Percentiles rank a stretch among this genome's conserved stretches.
Conservation (phyloP, 2,113 vertebrate species). For the Hypomesus transpacificus region DNA sequence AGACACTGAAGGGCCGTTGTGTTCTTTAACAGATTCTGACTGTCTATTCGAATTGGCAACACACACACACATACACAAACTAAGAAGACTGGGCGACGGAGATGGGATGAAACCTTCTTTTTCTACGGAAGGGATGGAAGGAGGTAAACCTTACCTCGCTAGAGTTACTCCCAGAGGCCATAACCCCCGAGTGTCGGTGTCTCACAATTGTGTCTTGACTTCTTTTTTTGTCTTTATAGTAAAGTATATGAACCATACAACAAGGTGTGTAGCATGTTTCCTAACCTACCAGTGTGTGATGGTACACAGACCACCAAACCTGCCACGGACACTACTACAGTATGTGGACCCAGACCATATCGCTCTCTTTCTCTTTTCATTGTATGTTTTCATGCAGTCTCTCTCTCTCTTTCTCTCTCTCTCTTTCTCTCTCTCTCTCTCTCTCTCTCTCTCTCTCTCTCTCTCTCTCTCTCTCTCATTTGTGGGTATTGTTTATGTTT, state of each 20-base stretch:
- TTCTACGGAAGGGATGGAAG: too few relatives aligned
- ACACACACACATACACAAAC: not conserved
- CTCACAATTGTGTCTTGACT: too few relatives aligned
- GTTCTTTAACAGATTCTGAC: not conserved
- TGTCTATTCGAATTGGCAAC: not conserved
- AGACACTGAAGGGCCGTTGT: conserved; percentile 17
- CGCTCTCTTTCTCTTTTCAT: not conserved
- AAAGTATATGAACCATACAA: not conserved
- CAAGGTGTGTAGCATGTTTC: not conserved
- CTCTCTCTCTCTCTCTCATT: conserved; percentile 9
- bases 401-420: not conserved
- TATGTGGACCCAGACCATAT: not conserved
- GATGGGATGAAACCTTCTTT: not conserved
- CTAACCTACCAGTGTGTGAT: not conserved
- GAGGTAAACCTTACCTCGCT: too few relatives aligned
- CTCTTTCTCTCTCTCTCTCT: conserved; percentile 1
- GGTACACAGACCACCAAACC: not conserved
- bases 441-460: conserved; percentile 1
- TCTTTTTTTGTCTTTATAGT: too few relatives aligned
- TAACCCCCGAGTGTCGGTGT: too few relatives aligned
- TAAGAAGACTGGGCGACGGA: not conserved
- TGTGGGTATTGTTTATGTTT: not conserved
- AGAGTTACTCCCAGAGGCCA: too few relatives aligned
- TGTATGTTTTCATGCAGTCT: not conserved
- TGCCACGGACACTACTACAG: not conserved